These are phyloP conservation scores for Phyllostomus discolor DNA, from an alignment of 2,113 vertebrate genomes.

Conservation along the genomic window DNA sequence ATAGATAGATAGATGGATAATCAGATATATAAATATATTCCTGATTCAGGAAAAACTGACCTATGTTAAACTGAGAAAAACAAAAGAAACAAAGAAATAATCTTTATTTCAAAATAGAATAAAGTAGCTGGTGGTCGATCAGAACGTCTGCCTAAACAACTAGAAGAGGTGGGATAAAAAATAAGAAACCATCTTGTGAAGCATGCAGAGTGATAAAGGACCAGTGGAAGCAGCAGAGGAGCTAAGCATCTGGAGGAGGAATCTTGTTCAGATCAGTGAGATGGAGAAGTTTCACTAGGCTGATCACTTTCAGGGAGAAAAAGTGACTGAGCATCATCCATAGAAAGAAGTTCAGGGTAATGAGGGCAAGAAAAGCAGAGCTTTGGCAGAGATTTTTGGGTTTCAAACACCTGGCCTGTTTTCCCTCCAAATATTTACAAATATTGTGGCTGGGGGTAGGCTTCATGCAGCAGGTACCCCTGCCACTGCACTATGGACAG, in stretches of 20 bases:
- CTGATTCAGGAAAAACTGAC: background rate
- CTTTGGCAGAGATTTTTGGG: background rate
- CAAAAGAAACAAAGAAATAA: background rate
- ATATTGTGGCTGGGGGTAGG: no score
- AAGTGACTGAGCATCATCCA: background rate
- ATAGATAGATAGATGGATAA: background rate
- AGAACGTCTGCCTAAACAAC: background rate
- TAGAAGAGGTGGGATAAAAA: background rate
- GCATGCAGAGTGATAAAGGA: fast-evolving
- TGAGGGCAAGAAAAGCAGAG: background rate
- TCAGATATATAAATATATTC: background rate
- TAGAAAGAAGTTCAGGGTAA: fast-evolving
- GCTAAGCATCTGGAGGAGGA: fast-evolving
- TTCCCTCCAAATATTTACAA: background rate
- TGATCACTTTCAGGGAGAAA: no score
- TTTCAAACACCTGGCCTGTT: background rate
- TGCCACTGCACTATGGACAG: no score
- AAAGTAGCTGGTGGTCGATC: fast-evolving
- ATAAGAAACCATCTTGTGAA: background rate
- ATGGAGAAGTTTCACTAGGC: background rate
- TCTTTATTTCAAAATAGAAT: background rate
- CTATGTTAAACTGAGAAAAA: background rate
- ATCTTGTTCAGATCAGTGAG: no score
- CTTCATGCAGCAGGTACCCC: background rate
- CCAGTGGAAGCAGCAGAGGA: no score